Evolutionary conservation across 2,888 invertebrate genomes (phyloP).

Genomic region (Liopterus haemorrhoidalis): DNA sequence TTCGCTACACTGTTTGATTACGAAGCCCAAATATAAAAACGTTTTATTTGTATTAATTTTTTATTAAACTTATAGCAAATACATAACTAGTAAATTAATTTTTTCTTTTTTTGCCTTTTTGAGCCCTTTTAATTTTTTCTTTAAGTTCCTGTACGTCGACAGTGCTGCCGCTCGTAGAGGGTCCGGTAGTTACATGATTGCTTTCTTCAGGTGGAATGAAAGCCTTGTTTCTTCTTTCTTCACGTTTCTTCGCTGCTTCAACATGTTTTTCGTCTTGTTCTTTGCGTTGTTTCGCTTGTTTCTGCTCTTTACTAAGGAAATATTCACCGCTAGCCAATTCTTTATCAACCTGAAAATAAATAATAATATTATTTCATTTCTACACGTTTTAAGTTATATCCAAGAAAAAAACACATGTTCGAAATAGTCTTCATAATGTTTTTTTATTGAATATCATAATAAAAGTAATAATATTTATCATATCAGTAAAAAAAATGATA

Average conservation of each 20-base stretch:
- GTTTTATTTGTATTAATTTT: too few relatives aligned
- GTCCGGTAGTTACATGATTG: slow-evolving; percentile 33
- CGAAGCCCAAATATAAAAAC: too few relatives aligned
- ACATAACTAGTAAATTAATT: slow-evolving; percentile 9
- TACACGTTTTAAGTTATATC: too few relatives aligned
- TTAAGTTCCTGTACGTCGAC: slow-evolving; percentile 69
- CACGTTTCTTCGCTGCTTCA: slow-evolving; percentile 63
- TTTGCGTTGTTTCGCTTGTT: slow-evolving; percentile 61
- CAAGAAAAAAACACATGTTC: too few relatives aligned
- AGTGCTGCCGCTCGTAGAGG: slow-evolving; percentile 40
- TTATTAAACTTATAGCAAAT: too few relatives aligned
- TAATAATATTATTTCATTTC: too few relatives aligned
- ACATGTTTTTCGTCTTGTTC: slow-evolving; percentile 74
- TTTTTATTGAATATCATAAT: slow-evolving; percentile 3
- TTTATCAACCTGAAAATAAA: slow-evolving; percentile 61
- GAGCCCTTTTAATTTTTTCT: slow-evolving; percentile 66
- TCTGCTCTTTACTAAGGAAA: slow-evolving; percentile 84
- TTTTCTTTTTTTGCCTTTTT: slow-evolving; percentile 47
- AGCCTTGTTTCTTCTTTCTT: slow-evolving; percentile 71
- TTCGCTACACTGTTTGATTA: too few relatives aligned
- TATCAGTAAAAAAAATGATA: slow-evolving; percentile 6
- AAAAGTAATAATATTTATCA: slow-evolving; percentile 3
- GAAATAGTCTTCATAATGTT: not conserved
- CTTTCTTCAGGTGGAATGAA: slow-evolving; percentile 76
- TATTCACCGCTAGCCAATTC: slow-evolving; percentile 94